Base-by-base conservation (phyloP, 1,140 invertebrate genomes). In the Neodiprion lecontei region DNA sequence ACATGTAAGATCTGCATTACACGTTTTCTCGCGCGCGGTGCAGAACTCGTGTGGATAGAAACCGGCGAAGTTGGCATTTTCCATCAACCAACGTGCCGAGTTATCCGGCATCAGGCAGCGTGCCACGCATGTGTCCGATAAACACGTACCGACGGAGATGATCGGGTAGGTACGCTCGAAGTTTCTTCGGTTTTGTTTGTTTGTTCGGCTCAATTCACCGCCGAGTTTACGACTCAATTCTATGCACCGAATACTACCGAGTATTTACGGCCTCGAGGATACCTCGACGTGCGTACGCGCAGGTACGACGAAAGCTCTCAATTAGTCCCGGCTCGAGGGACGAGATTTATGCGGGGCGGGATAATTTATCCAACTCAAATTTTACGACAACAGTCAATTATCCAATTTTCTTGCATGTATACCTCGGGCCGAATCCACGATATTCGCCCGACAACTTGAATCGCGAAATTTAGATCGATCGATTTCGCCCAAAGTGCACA, bases 381-480 rank as follows among this genome's bases (percentile, higher is more conserved):
- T 61, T 61, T 17, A 61, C n/a, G 11, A 61, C 53, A 61, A 61
- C 53, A 61, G 53, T 61, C 53, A 61, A 61, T 61, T 61, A 61
- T 61, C 53, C 53, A 61, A 12, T 61, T 61, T 61, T 9, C 53
- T 61, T 61, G 11, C n/a, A 14, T 17, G 9, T 61, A 12, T 17
- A 61, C 11, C 7, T 61, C 53, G 11, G 53, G 53, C 53, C 9
- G 11, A 9, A 61, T 61, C 9, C 53, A 61, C 11, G n/a, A 12
- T 61, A 61, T 61, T 14, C 53, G 11, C 53, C 8, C 53, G 53
- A 17, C 11, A 17, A 17, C 53, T 61, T 40, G 28, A 40, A 40
- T 61, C 53, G 53, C 53, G 53, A 61, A 61, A 61, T 61, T 61
- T 61, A 61, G 53, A 61, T 61, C 53, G 53, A 61, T 61, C n/a